These are phyloP conservation scores for Erethizon dorsatum DNA, from an alignment of 2,797 vertebrate species.

Conservation along the genomic window DNA sequence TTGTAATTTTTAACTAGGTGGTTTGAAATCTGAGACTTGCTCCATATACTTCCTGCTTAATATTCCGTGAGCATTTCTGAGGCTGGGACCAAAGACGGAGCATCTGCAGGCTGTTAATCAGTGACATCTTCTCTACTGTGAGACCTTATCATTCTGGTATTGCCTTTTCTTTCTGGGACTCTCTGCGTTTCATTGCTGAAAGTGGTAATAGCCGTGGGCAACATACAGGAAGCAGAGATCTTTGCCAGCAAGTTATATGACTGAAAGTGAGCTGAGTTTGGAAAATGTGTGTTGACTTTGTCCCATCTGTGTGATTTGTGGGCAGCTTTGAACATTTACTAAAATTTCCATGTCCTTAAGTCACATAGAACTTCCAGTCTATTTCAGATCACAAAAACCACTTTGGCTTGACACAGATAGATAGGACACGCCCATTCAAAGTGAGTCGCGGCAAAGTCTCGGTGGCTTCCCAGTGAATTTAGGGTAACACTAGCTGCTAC, in stretches of 20 bases:
- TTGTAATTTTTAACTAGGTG: background rate
- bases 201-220: background rate
- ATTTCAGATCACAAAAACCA: background rate
- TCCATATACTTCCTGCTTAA: background rate
- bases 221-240: background rate
- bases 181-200: background rate
- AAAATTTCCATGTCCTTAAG: background rate
- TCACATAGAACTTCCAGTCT: background rate
- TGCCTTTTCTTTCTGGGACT: background rate
- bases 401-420: background rate
- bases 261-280: background rate
- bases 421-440: background rate
- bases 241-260: background rate
- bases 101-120: background rate
- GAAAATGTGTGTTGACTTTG: conserved; percentile 24
- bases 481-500: background rate
- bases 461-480: background rate
- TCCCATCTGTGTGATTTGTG: background rate
- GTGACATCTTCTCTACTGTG: rapidly evolving
- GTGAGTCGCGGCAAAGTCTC: background rate
- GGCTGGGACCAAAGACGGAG: background rate
- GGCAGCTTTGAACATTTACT: conserved; percentile 36
- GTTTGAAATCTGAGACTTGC: background rate
- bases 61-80: background rate
- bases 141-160: background rate